Base-by-base conservation (phyloP, 30 jellyfish, hydroid and myxozoan genomes). In the Chrysaora quinquecirrha region DNA sequence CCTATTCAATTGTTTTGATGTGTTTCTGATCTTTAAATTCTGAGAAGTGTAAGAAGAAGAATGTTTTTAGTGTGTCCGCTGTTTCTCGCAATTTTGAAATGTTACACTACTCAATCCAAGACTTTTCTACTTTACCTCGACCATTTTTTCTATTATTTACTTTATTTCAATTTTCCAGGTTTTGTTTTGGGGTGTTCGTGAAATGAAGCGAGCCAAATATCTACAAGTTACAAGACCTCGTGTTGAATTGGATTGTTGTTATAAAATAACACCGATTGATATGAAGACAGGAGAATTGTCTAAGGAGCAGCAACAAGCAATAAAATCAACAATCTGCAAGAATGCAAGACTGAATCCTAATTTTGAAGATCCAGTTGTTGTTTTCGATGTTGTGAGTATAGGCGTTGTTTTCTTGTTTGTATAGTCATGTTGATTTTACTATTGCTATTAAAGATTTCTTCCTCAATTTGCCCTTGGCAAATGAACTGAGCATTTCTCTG, bases 131-230 rank as follows among this genome's bases (percentile, higher is more conserved):
- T 22, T 46, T 18, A 69, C 77, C 16, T 32, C 18, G 33, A 9
- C 4, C 16, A 3, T 6, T 10, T 21, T 71, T 16, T 2, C 52
- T 23, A 9, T 24, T 6, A 3, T 29, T 23, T 19, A 75, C 0
- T 7, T 38, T 30, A 0, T 21, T 48, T 43, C 19, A 10, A 38
- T 11, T 76, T 50, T 72, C 27, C 64, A 93, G 98, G 96, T 76
- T 1, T 66, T 93, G 61, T 93, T 93, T 71, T 93, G 98, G 98
- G 98, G 98, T 3, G 98, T 93, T 43, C 96, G 98, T 49, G 97
- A 93, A 28, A 75, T 86, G 84, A 93, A 93, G 82, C 90, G 94
- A 24, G 98, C 74, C 1, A 95, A 87, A 54, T 83, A 89, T 28
- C 85, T 87, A 81, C 73, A 73, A 7, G 84, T 87, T 0, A 62